Percentiles rank a stretch among this genome's conserved stretches.
phyloP scores from a whole-genome alignment of 2,113 vertebrate species.

The Tyto alba region DNA sequence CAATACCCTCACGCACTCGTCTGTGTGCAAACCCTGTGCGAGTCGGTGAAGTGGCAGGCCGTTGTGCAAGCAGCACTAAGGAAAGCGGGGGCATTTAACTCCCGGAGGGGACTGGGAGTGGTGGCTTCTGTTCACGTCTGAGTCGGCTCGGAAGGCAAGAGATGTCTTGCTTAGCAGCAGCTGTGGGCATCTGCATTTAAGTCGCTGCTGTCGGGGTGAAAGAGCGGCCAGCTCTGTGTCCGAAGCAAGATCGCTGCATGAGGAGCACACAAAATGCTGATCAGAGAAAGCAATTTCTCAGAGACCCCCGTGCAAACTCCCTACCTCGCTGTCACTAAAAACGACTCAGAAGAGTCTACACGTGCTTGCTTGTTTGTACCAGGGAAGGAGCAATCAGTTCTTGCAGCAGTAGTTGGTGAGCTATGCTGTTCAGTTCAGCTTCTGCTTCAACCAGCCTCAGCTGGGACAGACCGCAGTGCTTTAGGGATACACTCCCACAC shows the following conservation, averaged over 20 bases:
- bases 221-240: not conserved
- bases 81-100: not conserved
- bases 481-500: not conserved
- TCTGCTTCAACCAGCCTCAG: not conserved
- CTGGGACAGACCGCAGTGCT: not conserved
- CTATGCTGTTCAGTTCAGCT: not conserved
- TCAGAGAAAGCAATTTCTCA: not conserved
- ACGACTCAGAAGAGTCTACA: not conserved
- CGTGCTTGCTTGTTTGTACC: not conserved
- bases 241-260: not conserved
- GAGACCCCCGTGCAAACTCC: not conserved
- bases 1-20: fast-evolving
- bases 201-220: not conserved
- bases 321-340: not conserved
- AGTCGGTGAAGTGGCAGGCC: not conserved
- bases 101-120: not conserved
- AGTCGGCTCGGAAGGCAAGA: not conserved
- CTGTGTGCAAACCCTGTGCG: not conserved
- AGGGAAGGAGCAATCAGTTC: not conserved
- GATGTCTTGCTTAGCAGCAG: fast-evolving
- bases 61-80: not conserved
- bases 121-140: not conserved
- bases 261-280: not conserved
- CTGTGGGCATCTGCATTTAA: fast-evolving
- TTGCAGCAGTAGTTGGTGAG: not conserved